phyloP scores from a whole-genome alignment of 2,113 vertebrate genomes.

The Paradoxurus hermaphroditus region DNA sequence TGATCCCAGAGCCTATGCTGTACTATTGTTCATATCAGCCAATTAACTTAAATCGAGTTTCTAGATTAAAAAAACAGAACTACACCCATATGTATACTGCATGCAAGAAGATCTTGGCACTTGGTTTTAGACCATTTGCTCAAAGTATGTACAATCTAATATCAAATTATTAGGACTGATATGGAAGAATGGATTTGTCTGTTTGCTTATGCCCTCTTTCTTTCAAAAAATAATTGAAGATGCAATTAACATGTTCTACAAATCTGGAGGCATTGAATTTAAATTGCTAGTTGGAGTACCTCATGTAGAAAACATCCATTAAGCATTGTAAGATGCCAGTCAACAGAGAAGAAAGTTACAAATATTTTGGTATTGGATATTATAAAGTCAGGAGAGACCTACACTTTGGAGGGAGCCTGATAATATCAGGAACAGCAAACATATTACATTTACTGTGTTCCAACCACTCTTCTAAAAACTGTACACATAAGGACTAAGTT shows the following conservation, averaged over 20 bases:
- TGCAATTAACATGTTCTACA: constrained; percentile 25
- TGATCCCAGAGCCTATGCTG: not conserved
- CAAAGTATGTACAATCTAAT: not conserved
- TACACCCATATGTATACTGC: not conserved
- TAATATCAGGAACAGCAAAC: not conserved
- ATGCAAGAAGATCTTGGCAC: not conserved
- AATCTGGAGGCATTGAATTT: constrained; percentile 37
- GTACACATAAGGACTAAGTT: not conserved
- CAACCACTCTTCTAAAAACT: not conserved
- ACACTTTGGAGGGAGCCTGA: not conserved
- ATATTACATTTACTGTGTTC: not conserved
- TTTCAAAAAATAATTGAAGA: not conserved
- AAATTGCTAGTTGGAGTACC: constrained; percentile 11
- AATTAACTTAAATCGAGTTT: not conserved
- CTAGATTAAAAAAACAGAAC: not conserved
- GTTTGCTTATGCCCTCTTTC: not conserved
- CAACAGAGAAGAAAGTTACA: not conserved
- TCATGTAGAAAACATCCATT: constrained; percentile 24
- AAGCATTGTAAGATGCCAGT: not conserved
- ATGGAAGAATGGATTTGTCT: not conserved
- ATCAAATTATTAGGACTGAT: not conserved
- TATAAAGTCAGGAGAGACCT: not conserved
- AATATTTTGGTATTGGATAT: not conserved
- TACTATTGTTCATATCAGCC: not conserved
- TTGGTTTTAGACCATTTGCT: not conserved